Evolutionary conservation across 2,797 vertebrate genomes (phyloP).

Genomic region (Cryptoprocta ferox): DNA sequence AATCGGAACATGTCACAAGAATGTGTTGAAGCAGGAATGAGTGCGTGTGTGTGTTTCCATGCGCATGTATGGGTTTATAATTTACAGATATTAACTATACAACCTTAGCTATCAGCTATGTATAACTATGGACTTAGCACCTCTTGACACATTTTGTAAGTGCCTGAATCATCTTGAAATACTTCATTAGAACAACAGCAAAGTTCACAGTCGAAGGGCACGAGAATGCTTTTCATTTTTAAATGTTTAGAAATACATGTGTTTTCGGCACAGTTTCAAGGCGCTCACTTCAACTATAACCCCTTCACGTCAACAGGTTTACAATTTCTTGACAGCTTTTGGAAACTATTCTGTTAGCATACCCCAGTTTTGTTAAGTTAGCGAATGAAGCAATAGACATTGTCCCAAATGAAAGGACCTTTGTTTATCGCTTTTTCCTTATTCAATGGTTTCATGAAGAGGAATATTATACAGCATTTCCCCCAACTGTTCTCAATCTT

Average conservation of each 20-base stretch:
- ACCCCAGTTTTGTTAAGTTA: background rate
- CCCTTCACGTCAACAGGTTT: background rate
- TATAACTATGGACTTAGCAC: background rate
- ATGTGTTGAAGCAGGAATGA: background rate
- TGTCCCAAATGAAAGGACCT: background rate
- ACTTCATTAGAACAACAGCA: background rate
- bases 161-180: background rate
- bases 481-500: background rate
- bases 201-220: background rate
- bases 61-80: background rate
- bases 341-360: background rate
- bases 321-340: slow-evolving; percentile 38
- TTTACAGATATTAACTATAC: background rate
- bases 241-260: background rate
- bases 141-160: background rate
- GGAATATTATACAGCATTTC: background rate
- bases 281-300: background rate
- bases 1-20: background rate
- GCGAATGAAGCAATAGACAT: background rate
- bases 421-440: background rate
- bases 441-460: background rate
- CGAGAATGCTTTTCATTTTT: background rate
- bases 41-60: background rate
- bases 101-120: background rate
- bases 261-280: slow-evolving; percentile 7